Conservation (phyloP, 2,888 invertebrate species). For the Lumbricus terrestris region DNA sequence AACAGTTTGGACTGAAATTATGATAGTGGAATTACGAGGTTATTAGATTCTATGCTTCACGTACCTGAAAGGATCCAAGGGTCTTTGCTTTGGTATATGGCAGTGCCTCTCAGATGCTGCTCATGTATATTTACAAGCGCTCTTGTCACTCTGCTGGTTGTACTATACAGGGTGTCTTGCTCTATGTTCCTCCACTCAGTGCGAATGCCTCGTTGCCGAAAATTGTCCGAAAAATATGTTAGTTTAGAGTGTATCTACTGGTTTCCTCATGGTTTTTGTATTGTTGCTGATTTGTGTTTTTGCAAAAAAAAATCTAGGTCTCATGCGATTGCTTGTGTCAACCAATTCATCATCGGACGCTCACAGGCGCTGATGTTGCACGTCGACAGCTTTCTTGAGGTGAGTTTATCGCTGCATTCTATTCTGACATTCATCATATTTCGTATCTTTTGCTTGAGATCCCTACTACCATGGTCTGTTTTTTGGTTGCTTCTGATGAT, state of each 20-base stretch:
- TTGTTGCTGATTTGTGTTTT: background rate
- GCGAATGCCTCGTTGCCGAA: too few relatives aligned
- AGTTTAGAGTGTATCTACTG: background rate
- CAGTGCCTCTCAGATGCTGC: too few relatives aligned
- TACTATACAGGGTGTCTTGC: too few relatives aligned
- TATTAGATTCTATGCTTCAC: too few relatives aligned
- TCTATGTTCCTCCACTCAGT: too few relatives aligned
- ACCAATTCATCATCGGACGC: constrained; percentile 92
- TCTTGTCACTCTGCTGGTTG: too few relatives aligned
- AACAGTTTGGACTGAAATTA: background rate
- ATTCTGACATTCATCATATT: too few relatives aligned
- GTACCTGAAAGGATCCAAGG: too few relatives aligned
- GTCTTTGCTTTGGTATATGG: too few relatives aligned
- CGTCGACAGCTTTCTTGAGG: constrained; percentile 86
- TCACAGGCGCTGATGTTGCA: constrained; percentile 91
- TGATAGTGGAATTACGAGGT: too few relatives aligned
- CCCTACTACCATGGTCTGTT: background rate
- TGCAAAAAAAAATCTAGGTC: constrained; percentile 63
- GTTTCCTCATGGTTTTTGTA: background rate
- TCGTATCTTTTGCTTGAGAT: background rate
- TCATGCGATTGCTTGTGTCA: constrained; percentile 96
- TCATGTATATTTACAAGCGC: too few relatives aligned
- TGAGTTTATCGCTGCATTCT: constrained; percentile 33
- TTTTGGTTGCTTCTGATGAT: background rate
- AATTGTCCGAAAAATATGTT: too few relatives aligned